A percentile compares a stretch with the other conserved stretches of the same genome.
These are phyloP conservation scores for Carassius auratus DNA, from an alignment of 2,113 vertebrate genomes.

Conservation along the genomic window DNA sequence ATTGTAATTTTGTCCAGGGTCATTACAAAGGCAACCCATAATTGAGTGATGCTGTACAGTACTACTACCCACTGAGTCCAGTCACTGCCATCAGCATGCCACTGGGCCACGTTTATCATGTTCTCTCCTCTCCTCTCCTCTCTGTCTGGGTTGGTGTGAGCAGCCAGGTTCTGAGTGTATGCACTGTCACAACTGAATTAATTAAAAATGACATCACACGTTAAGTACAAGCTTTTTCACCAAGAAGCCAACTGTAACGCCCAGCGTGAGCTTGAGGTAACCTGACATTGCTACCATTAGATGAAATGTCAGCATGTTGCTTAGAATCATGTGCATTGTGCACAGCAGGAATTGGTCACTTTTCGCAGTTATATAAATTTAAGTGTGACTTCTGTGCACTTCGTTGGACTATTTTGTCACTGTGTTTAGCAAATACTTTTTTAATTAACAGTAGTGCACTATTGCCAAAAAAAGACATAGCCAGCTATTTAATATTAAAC, in stretches of 20 bases:
- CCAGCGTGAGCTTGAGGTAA: background rate
- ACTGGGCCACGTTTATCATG: too few species aligned
- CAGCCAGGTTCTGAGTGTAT: background rate
- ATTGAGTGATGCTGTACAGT: background rate
- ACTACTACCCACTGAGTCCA: background rate
- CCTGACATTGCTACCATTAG: background rate
- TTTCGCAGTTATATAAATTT: background rate
- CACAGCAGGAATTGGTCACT: background rate
- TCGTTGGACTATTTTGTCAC: background rate
- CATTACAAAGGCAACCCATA: background rate
- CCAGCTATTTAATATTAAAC: too few species aligned
- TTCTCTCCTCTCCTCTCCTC: background rate
- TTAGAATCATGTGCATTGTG: background rate
- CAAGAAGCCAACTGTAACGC: background rate
- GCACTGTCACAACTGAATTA: background rate
- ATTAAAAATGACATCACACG: background rate
- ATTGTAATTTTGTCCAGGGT: background rate
- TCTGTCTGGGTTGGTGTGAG: background rate
- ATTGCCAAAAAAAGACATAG: background rate
- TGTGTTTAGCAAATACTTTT: background rate
- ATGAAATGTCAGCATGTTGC: slow-evolving; percentile 5
- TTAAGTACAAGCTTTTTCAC: background rate
- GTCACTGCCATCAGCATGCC: background rate
- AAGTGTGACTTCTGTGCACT: background rate
- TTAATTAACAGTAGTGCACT: background rate